Conservation (phyloP, 2,797 vertebrate species). For the Crax fasciolata region DNA sequence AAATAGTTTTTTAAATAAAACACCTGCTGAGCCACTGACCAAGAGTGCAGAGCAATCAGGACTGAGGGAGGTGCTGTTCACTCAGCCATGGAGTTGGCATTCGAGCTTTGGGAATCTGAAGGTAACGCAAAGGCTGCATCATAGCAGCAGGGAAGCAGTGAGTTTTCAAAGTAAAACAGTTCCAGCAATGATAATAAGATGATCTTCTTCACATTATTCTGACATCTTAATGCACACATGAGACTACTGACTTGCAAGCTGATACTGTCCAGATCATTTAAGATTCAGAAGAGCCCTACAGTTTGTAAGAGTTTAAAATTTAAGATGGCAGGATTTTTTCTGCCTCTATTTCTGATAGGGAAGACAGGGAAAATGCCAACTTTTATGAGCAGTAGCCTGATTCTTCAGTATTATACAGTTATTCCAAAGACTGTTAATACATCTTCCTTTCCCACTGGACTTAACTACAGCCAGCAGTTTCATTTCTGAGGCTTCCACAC, state of each 20-base stretch:
- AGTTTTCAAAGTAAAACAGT: background rate
- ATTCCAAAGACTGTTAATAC: background rate
- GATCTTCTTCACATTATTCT: background rate
- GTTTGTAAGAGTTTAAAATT: background rate
- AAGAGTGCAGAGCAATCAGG: background rate
- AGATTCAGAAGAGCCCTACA: background rate
- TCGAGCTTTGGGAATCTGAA: background rate
- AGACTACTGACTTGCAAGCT: background rate
- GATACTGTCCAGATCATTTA: background rate
- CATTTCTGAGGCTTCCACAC: background rate
- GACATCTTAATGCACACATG: background rate
- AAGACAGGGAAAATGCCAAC: background rate
- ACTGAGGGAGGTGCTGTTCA: background rate
- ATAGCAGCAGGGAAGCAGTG: background rate
- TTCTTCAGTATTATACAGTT: background rate
- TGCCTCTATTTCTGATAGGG: background rate
- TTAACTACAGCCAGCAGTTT: background rate
- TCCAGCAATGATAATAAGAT: background rate
- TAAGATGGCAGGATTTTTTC: background rate
- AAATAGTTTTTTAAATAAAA: background rate
- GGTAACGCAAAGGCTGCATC: background rate
- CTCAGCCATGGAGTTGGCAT: background rate
- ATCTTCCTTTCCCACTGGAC: background rate
- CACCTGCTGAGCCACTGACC: background rate
- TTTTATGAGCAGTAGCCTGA: background rate